A percentile compares a stretch with the other conserved stretches of the same genome.
These are phyloP conservation scores for Entomyzon cyanotis DNA, from an alignment of 2,113 vertebrate species.

Conservation along the genomic window DNA sequence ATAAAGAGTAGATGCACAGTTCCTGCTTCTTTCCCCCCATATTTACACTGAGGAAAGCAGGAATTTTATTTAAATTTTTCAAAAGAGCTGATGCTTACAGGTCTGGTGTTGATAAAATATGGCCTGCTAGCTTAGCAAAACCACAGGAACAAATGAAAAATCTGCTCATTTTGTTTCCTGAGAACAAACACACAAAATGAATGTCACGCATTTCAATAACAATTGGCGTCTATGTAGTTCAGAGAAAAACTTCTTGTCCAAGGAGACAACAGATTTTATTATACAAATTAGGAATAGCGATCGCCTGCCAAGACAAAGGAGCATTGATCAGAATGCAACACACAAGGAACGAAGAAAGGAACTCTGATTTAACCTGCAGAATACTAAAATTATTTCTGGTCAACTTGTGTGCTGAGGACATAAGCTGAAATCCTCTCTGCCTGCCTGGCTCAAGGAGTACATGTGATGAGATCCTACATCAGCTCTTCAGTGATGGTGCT, in stretches of 20 bases:
- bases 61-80: neutral
- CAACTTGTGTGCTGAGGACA: fast-evolving
- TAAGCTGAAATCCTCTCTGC: neutral
- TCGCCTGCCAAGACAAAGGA: neutral
- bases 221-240: neutral
- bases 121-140: conserved; percentile 25
- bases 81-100: neutral
- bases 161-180: conserved; percentile 15
- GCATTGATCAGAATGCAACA: neutral
- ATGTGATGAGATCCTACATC: neutral
- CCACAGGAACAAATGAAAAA: conserved; percentile 26
- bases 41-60: neutral
- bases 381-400: neutral
- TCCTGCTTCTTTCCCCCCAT: neutral
- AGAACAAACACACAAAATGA: conserved; percentile 48
- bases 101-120: conserved; percentile 3
- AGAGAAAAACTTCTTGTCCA: conserved; percentile 38
- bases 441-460: fast-evolving
- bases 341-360: neutral
- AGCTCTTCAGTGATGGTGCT: neutral
- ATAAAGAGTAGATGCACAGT: neutral
- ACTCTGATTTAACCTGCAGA: neutral
- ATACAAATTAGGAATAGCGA: conserved; percentile 34
- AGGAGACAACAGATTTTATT: conserved; percentile 44
- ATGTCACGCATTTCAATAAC: conserved; percentile 21